phyloP scores from a whole-genome alignment of 1,140 invertebrate species.

The Drosophila ercepeae region DNA sequence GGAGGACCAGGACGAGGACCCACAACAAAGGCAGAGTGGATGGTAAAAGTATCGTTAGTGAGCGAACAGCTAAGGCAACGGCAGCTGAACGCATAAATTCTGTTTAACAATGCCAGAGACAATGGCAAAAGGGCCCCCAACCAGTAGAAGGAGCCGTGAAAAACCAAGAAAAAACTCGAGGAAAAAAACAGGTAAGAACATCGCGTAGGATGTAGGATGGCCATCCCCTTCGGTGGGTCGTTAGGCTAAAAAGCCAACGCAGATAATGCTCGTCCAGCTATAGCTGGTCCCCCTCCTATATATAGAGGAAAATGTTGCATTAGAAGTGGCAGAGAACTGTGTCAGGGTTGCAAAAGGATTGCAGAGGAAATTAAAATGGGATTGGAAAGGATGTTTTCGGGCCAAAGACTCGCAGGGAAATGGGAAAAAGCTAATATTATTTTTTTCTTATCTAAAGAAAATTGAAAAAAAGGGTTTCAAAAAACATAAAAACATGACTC shows the following conservation, averaged over 20 bases:
- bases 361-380: slow-evolving; percentile 51
- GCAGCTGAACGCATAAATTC: slow-evolving; percentile 79
- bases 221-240: slow-evolving; percentile 37
- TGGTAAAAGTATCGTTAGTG: slow-evolving; percentile 66
- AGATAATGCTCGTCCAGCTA: slow-evolving; percentile 56
- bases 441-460: slow-evolving; percentile 8
- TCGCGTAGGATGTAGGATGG: slow-evolving; percentile 43
- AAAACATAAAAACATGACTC: not conserved
- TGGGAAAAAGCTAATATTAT: slow-evolving; percentile 9
- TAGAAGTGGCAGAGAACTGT: slow-evolving; percentile 35
- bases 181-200: slow-evolving; percentile 4
- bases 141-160: not conserved
- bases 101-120: slow-evolving; percentile 63
- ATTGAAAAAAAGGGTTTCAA: slow-evolving; percentile 5
- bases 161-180: not conserved
- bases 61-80: slow-evolving; percentile 8
- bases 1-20: not conserved
- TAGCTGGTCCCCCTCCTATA: not conserved
- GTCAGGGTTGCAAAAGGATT: slow-evolving; percentile 66
- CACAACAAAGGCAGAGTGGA: slow-evolving; percentile 24
- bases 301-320: slow-evolving; percentile 39
- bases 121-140: slow-evolving; percentile 33
- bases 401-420: slow-evolving; percentile 29
- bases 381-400: slow-evolving; percentile 39
- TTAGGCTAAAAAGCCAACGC: slow-evolving; percentile 77